Evolutionary conservation across 2,797 vertebrate genomes (phyloP).

Genomic region (Sebastes miniatus): DNA sequence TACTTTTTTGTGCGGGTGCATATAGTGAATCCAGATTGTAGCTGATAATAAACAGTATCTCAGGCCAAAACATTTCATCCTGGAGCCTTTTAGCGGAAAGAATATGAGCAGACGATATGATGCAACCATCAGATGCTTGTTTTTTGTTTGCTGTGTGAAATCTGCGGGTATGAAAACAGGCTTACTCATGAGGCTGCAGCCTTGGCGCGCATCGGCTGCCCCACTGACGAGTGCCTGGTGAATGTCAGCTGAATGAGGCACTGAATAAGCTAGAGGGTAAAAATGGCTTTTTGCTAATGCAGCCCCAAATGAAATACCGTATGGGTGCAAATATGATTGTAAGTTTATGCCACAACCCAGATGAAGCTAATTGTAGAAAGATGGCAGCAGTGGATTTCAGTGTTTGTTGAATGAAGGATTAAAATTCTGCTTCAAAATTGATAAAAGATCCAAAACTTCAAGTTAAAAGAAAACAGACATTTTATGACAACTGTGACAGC

Average conservation of each 20-base stretch:
- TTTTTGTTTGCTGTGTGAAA: slow-evolving; percentile 45
- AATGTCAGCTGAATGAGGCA: slow-evolving; percentile 59
- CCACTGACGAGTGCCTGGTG: slow-evolving; percentile 45
- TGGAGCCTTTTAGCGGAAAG: slow-evolving; percentile 18
- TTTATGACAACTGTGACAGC: slow-evolving; percentile 24
- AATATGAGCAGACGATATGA: slow-evolving; percentile 31
- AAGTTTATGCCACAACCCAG: slow-evolving; percentile 15
- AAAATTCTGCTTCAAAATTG: slow-evolving; percentile 25
- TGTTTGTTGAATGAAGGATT: slow-evolving; percentile 24
- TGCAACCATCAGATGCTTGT: slow-evolving; percentile 38
- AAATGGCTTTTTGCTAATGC: slow-evolving; percentile 45
- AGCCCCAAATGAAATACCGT: slow-evolving; percentile 47
- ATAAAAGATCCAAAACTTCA: slow-evolving; percentile 36
- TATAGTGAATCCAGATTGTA: not conserved
- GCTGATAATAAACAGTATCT: slow-evolving; percentile 12
- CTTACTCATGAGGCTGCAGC: slow-evolving; percentile 44
- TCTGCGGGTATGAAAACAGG: slow-evolving; percentile 42
- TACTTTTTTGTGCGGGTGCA: not conserved
- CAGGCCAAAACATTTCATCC: slow-evolving; percentile 1
- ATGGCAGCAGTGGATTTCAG: slow-evolving; percentile 20
- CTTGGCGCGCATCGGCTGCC: slow-evolving; percentile 27
- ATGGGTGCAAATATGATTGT: slow-evolving; percentile 33
- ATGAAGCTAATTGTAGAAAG: slow-evolving; percentile 30
- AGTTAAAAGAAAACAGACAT: slow-evolving; percentile 14
- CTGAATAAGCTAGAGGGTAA: slow-evolving; percentile 37